These are phyloP conservation scores for Falco columbarius DNA, from an alignment of 2,797 vertebrate genomes.

Conservation along the genomic window DNA sequence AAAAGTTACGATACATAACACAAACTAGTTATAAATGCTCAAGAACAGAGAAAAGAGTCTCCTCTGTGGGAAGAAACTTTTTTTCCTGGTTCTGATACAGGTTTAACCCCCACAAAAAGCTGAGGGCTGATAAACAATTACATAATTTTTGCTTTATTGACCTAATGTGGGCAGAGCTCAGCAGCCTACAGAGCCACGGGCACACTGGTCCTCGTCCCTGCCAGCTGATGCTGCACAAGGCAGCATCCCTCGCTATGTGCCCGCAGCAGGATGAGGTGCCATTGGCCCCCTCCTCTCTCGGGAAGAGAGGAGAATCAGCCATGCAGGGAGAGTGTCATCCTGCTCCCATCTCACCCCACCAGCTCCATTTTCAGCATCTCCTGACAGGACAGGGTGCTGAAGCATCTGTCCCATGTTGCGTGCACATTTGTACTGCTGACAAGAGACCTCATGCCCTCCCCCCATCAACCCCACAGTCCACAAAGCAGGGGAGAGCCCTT, in stretches of 20 bases:
- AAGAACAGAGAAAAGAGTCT: neutral
- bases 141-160: neutral
- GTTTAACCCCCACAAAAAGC: neutral
- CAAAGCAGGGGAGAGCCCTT: neutral
- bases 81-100: neutral
- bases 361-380: neutral
- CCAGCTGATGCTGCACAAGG: neutral
- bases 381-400: fast-evolving
- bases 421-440: fast-evolving
- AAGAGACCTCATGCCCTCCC: neutral
- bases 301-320: neutral
- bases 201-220: neutral
- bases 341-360: neutral
- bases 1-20: neutral
- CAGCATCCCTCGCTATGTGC: neutral
- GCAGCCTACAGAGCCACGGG: neutral
- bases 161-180: too few species aligned
- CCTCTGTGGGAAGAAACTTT: neutral
- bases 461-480: neutral
- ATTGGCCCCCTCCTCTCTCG: neutral
- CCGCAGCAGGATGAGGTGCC: neutral
- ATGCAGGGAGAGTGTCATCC: neutral
- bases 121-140: neutral
- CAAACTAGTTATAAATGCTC: neutral
- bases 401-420: fast-evolving